Conservation (phyloP, 2,888 invertebrate species). For the Odontocolon sp. region DNA sequence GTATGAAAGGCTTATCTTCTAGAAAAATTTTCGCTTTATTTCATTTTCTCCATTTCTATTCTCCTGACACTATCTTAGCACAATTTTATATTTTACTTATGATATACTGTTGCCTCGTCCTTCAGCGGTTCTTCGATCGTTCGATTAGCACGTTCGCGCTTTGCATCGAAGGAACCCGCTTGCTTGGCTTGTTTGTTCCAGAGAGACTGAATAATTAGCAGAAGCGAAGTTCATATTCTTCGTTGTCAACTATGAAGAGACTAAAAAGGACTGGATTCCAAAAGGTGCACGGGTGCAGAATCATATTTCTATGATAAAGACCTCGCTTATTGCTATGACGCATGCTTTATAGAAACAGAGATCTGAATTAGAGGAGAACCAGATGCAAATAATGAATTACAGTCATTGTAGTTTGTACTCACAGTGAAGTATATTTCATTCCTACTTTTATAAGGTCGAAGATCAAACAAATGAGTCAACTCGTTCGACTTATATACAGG, state of each 20-base stretch:
- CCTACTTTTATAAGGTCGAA: too few species aligned
- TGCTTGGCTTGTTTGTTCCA: constrained; percentile 22
- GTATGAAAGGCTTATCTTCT: too few species aligned
- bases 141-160: constrained; percentile 61
- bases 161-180: constrained; percentile 37
- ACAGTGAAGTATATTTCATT: too few species aligned
- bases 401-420: too few species aligned
- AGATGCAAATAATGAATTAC: too few species aligned
- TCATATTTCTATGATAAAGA: constrained; percentile 10
- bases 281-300: constrained; percentile 16
- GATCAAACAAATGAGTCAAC: too few species aligned
- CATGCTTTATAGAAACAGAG: background rate
- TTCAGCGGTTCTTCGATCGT: constrained; percentile 49
- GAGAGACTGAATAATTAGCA: constrained; percentile 6
- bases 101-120: constrained; percentile 24
- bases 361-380: too few species aligned
- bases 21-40: constrained; percentile 49
- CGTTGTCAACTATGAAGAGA: constrained; percentile 18
- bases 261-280: background rate
- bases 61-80: background rate
- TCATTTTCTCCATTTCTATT: constrained; percentile 34
- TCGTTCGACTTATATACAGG: too few species aligned
- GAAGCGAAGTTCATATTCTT: constrained; percentile 28
- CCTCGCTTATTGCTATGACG: constrained; percentile 7
- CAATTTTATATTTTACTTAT: constrained; percentile 29